phyloP scores from a whole-genome alignment of 2,113 vertebrate genomes.

The Carollia perspicillata region DNA sequence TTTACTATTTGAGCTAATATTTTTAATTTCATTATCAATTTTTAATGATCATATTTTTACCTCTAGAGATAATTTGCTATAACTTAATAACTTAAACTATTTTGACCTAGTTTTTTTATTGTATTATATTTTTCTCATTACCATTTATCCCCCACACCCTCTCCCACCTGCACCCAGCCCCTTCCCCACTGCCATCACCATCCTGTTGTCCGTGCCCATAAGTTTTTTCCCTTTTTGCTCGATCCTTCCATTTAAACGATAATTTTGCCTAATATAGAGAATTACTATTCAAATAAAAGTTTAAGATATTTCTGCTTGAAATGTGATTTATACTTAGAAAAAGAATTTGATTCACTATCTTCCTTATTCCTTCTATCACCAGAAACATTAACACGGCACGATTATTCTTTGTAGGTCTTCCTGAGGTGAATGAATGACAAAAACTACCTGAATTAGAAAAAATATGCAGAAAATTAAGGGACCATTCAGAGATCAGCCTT shows the following conservation, averaged over 20 bases:
- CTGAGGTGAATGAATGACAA: constrained; percentile 7
- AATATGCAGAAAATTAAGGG: constrained; percentile 13
- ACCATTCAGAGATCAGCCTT: background rate
- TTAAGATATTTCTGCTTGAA: background rate
- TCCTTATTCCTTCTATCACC: background rate
- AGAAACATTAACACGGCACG: background rate
- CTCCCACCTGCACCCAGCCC: too few species aligned
- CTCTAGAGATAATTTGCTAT: background rate
- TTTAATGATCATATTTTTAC: background rate
- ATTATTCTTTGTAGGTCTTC: constrained; percentile 18
- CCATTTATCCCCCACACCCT: too few species aligned
- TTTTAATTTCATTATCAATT: background rate
- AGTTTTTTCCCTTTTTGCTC: too few species aligned
- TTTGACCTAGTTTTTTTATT: background rate
- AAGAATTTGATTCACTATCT: background rate
- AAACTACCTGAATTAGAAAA: background rate
- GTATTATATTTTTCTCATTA: too few species aligned
- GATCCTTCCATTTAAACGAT: background rate
- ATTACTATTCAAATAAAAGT: background rate
- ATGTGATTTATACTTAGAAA: constrained; percentile 29
- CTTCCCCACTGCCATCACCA: too few species aligned
- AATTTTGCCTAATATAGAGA: background rate
- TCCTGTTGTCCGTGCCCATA: too few species aligned
- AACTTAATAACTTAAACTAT: constrained; percentile 18
- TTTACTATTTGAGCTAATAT: background rate